Percentiles rank a stretch among this genome's conserved stretches.
Conservation (phyloP, 2,888 invertebrate genomes). For the Heteropelma amictum region DNA sequence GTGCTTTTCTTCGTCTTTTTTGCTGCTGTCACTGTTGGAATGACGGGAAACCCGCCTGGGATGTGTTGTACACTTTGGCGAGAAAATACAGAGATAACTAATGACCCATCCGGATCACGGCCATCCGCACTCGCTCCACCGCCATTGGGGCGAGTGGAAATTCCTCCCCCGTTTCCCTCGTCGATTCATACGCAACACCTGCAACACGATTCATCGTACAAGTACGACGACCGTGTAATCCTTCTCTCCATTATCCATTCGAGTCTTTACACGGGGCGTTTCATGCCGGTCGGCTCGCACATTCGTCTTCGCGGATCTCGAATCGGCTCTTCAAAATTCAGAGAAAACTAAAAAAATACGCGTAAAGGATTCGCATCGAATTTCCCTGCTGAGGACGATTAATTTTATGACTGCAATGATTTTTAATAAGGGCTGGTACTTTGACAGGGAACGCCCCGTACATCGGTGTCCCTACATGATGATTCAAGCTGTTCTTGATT, state of each 20-base stretch:
- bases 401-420: too few species aligned
- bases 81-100: slow-evolving; percentile 30
- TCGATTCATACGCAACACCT: slow-evolving; percentile 31
- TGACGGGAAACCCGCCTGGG: slow-evolving; percentile 1
- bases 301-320: background rate
- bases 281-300: background rate
- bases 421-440: too few species aligned
- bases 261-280: background rate
- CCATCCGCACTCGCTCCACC: slow-evolving; percentile 24
- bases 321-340: background rate
- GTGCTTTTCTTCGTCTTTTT: background rate
- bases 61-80: slow-evolving; percentile 17
- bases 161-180: slow-evolving; percentile 6
- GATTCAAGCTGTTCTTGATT: background rate
- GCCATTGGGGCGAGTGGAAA: background rate
- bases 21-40: slow-evolving; percentile 1
- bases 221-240: slow-evolving; percentile 27
- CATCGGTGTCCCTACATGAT: background rate
- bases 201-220: slow-evolving; percentile 37
- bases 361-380: too few species aligned
- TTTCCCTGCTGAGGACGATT: too few species aligned
- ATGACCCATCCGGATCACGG: slow-evolving; percentile 38
- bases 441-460: background rate
- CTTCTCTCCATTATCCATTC: slow-evolving; percentile 4
- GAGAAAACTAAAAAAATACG: background rate